Percentiles rank a stretch among this genome's conserved stretches.
Evolutionary conservation across 2,888 invertebrate species (phyloP).

Genomic region (Entomobrya multifasciata): DNA sequence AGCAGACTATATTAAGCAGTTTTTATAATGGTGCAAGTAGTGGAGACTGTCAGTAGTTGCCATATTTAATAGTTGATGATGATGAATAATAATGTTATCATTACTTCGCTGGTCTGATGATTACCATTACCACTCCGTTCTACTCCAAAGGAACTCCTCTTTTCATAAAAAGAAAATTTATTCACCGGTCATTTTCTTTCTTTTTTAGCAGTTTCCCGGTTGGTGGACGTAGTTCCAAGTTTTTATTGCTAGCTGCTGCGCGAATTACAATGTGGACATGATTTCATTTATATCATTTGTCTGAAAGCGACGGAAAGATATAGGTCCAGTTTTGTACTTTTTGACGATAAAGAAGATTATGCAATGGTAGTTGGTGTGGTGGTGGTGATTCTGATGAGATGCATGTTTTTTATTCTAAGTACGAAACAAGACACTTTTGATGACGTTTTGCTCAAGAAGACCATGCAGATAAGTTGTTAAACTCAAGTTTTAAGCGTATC

Average conservation of each 20-base stretch:
- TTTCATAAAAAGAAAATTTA: slow-evolving; percentile 12
- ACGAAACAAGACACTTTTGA: slow-evolving; percentile 47
- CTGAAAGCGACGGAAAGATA: neutral
- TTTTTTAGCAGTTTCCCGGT: slow-evolving; percentile 9
- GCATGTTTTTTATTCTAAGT: slow-evolving; percentile 33
- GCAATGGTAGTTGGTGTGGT: neutral
- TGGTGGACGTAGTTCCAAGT: slow-evolving; percentile 25
- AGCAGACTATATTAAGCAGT: slow-evolving; percentile 1
- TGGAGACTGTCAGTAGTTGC: slow-evolving; percentile 64
- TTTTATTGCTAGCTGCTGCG: slow-evolving; percentile 47
- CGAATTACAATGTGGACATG: slow-evolving; percentile 66
- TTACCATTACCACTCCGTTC: neutral
- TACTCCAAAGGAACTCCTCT: neutral
- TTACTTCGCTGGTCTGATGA: no score
- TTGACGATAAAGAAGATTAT: slow-evolving; percentile 24
- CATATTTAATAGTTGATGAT: slow-evolving; percentile 63
- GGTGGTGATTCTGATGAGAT: slow-evolving; percentile 15
- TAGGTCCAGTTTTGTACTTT: slow-evolving; percentile 50
- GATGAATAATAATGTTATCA: slow-evolving; percentile 69
- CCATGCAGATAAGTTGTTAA: slow-evolving; percentile 6
- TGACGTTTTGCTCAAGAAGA: slow-evolving; percentile 23
- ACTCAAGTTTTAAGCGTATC: neutral
- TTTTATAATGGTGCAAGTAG: slow-evolving; percentile 21
- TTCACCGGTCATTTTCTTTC: slow-evolving; percentile 26
- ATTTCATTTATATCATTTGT: slow-evolving; percentile 56